phyloP scores from a whole-genome alignment of 2,113 vertebrate genomes.

The Alaudala cheleensis region DNA sequence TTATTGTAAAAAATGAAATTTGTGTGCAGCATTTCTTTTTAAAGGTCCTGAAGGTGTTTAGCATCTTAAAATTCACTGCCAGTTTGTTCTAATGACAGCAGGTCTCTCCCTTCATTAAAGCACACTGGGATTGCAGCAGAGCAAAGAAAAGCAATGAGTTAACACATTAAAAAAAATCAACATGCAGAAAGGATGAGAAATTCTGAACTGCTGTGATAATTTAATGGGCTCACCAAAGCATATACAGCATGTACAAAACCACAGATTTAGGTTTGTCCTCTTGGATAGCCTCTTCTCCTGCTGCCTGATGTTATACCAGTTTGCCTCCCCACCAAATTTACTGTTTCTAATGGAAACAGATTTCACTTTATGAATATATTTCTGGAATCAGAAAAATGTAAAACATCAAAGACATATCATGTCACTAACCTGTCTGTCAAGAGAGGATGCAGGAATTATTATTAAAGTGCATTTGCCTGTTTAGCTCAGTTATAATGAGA shows the following conservation, averaged over 20 bases:
- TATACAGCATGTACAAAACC: fast-evolving
- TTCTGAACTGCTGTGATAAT: not conserved
- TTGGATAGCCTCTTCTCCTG: not conserved
- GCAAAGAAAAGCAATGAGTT: not conserved
- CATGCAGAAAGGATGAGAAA: not conserved
- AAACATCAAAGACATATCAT: constrained; percentile 22
- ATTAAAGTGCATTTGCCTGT: not conserved
- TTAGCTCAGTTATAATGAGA: constrained; percentile 34
- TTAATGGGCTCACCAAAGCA: not conserved
- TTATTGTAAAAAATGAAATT: not conserved
- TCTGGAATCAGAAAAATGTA: not conserved
- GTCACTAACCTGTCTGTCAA: not conserved
- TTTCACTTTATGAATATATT: not conserved
- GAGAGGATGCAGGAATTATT: constrained; percentile 1
- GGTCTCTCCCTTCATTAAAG: not conserved
- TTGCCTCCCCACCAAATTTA: not conserved
- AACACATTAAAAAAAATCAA: not conserved
- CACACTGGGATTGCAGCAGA: not conserved
- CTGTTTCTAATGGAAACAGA: not conserved
- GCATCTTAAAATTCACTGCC: not conserved
- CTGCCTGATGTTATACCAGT: not conserved
- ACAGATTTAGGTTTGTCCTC: not conserved
- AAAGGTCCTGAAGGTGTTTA: not conserved
- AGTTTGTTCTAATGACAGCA: not conserved
- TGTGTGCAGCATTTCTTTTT: not conserved